Evolutionary conservation across 1,140 invertebrate genomes (phyloP).

Genomic region (Portunus trituberculatus): DNA sequence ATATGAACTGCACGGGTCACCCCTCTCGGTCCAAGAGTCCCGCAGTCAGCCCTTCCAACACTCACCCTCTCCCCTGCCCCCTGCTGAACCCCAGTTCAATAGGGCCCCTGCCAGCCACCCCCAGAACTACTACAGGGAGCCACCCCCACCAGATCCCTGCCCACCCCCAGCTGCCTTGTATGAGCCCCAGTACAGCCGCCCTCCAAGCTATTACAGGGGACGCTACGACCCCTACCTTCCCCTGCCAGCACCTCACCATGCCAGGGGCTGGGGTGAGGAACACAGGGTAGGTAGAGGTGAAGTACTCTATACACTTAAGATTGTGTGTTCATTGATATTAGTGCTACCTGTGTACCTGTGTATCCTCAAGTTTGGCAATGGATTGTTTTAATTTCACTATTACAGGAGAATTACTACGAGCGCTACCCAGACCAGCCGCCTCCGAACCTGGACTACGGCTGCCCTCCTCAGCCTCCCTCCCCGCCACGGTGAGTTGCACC

Average conservation of each 20-base stretch:
- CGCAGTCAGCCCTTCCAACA: slow-evolving; percentile 61
- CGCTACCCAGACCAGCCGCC: not conserved
- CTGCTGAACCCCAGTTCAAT: slow-evolving; percentile 62
- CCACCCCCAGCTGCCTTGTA: not conserved
- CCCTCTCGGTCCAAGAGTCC: slow-evolving; percentile 68
- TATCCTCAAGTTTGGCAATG: no score
- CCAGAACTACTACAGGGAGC: slow-evolving; percentile 63
- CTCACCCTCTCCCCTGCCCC: slow-evolving; percentile 62
- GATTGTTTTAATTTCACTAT: not conserved
- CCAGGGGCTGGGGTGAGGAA: slow-evolving; percentile 61
- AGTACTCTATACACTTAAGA: not conserved
- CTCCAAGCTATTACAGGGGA: slow-evolving; percentile 59
- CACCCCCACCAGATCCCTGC: not conserved
- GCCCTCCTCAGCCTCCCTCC: not conserved
- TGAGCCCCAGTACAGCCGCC: slow-evolving; percentile 11
- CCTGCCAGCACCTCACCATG: slow-evolving; percentile 64
- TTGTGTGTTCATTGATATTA: no score
- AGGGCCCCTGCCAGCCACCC: slow-evolving; percentile 66
- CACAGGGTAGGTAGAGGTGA: slow-evolving; percentile 57
- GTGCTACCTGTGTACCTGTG: no score
- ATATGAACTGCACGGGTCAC: slow-evolving; percentile 68
- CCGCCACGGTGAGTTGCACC: not conserved
- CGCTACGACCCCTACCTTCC: slow-evolving; percentile 62
- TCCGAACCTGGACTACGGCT: not conserved
- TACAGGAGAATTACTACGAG: slow-evolving; percentile 1